These are phyloP conservation scores for Leucozona laternaria DNA, from an alignment of 2,888 invertebrate species.

Conservation along the genomic window DNA sequence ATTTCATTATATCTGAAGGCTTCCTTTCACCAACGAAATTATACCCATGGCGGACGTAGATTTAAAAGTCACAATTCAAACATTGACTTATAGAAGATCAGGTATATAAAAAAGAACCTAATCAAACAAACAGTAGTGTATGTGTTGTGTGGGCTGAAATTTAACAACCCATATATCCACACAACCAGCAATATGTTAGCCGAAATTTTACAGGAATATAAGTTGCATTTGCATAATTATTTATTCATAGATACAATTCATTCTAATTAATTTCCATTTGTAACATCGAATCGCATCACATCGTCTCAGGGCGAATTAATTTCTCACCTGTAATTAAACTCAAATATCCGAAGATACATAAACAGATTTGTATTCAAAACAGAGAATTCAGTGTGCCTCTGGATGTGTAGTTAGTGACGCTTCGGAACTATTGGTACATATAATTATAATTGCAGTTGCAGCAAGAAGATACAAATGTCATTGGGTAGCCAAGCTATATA, in stretches of 20 bases:
- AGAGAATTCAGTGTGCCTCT: slow-evolving; percentile 39
- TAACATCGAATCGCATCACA: slow-evolving; percentile 31
- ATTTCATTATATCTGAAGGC: too few relatives aligned
- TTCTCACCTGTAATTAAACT: slow-evolving; percentile 56
- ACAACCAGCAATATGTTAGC: not conserved
- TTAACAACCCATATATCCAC: not conserved
- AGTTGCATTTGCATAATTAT: slow-evolving; percentile 34
- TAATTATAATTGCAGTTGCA: slow-evolving; percentile 4
- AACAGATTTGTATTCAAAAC: slow-evolving; percentile 23
- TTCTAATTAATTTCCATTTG: slow-evolving; percentile 66
- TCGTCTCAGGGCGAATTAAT: slow-evolving; percentile 59
- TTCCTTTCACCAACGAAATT: too few relatives aligned
- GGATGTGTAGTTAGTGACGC: not conserved
- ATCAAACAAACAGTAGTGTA: not conserved
- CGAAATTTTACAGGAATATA: slow-evolving; percentile 8
- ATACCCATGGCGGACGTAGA: too few relatives aligned
- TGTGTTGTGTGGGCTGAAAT: slow-evolving; percentile 51
- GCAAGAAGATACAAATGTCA: slow-evolving; percentile 45
- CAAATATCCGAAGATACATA: slow-evolving; percentile 7
- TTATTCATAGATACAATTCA: slow-evolving; percentile 48
- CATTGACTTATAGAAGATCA: too few relatives aligned
- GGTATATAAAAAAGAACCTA: too few relatives aligned
- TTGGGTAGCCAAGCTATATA: slow-evolving; percentile 15
- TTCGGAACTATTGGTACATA: slow-evolving; percentile 13
- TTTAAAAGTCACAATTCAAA: too few relatives aligned